Percentiles rank a stretch among this genome's conserved stretches.
Conservation (phyloP, 2,888 invertebrate species). For the Bimastos eiseni region DNA sequence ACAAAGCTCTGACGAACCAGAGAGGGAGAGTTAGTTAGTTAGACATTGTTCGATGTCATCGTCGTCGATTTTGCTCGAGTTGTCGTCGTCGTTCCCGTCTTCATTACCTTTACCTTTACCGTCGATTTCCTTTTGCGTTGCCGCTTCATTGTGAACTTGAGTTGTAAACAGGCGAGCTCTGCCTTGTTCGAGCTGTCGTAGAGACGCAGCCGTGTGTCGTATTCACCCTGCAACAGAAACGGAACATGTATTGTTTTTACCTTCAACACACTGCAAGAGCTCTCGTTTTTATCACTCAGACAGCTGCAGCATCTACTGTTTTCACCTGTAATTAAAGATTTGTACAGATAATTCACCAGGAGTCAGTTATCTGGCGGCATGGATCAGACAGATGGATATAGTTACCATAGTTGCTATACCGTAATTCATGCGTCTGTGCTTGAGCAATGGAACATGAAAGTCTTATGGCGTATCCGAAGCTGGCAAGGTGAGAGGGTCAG, state of each 20-base stretch:
- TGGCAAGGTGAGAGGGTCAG: too few species aligned
- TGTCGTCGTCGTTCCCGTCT: neutral
- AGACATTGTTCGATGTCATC: slow-evolving; percentile 15
- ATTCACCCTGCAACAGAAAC: neutral
- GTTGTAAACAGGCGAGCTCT: slow-evolving; percentile 23
- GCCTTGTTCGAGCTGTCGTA: slow-evolving; percentile 7
- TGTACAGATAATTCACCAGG: neutral
- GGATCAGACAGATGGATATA: neutral
- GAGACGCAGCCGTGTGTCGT: neutral
- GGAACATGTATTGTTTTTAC: too few species aligned
- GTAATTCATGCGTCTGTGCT: too few species aligned
- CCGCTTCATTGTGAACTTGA: slow-evolving; percentile 24
- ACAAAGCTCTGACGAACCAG: neutral
- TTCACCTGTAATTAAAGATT: neutral
- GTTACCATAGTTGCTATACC: neutral
- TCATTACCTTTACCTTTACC: neutral
- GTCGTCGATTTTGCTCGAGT: neutral
- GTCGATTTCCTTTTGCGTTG: slow-evolving; percentile 15
- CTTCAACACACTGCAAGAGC: neutral
- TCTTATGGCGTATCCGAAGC: too few species aligned
- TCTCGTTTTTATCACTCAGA: neutral
- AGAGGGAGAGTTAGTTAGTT: neutral
- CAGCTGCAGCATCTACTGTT: neutral
- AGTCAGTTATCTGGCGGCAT: neutral
- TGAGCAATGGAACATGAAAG: too few species aligned